A percentile compares a stretch with the other conserved stretches of the same genome.
These are phyloP conservation scores for Zelostemma sp. DNA, from an alignment of 1,140 invertebrate species.

Conservation along the genomic window DNA sequence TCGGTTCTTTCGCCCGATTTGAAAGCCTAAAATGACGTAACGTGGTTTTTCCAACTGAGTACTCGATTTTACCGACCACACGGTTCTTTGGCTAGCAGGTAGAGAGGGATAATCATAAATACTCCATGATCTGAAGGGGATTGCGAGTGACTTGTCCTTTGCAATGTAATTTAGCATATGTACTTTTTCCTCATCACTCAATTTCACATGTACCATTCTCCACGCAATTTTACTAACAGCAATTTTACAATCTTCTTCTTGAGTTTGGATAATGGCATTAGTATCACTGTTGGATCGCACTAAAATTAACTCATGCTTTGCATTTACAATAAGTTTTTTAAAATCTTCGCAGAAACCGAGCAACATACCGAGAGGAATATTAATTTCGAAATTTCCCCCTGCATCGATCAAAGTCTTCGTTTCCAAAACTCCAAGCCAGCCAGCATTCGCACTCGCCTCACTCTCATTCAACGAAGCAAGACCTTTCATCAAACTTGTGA, in stretches of 20 bases:
- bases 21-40: constrained; percentile 42
- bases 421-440: constrained; percentile 2
- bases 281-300: background rate
- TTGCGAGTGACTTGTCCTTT: constrained; percentile 38
- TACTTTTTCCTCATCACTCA: constrained; percentile 32
- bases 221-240: constrained; percentile 33
- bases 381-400: constrained; percentile 51
- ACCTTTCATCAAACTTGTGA: constrained; percentile 62
- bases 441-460: constrained; percentile 16
- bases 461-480: constrained; percentile 40
- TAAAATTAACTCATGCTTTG: constrained; percentile 66
- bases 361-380: constrained; percentile 59
- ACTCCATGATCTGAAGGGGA: constrained; percentile 56
- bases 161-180: constrained; percentile 38
- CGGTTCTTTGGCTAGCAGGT: constrained; percentile 41
- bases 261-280: background rate
- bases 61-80: constrained; percentile 36
- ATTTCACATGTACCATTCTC: constrained; percentile 28
- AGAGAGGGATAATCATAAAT: constrained; percentile 55
- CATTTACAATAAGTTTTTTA: constrained; percentile 63
- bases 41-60: constrained; percentile 37
- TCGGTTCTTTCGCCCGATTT: constrained; percentile 35
- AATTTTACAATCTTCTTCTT: constrained; percentile 25
- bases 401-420: background rate
- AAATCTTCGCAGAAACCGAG: constrained; percentile 69